Percentiles rank a stretch among this genome's conserved stretches.
phyloP scores from a whole-genome alignment of 2,888 invertebrate genomes.

The Fragum sueziense region DNA sequence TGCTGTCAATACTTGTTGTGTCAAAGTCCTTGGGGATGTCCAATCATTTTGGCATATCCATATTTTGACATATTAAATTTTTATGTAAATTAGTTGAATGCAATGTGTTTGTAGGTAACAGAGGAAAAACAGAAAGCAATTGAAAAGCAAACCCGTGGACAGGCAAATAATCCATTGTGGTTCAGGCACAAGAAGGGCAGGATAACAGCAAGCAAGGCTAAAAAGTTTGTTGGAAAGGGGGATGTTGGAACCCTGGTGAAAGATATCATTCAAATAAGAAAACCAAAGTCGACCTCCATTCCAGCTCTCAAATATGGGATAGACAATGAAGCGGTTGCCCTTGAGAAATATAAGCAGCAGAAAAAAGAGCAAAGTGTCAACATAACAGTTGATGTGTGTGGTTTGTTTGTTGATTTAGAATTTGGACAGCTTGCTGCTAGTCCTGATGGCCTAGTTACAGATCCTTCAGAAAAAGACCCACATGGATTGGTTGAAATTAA shows the following conservation, averaged over 20 bases:
- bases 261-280: neutral
- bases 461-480: neutral
- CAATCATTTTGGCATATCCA: no score
- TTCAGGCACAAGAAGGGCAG: neutral
- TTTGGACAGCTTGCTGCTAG: conserved; percentile 27
- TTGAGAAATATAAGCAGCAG: neutral
- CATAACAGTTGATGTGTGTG: neutral
- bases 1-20: no score
- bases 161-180: no score
- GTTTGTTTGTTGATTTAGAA: conserved; percentile 21
- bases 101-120: no score
- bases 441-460: conserved; percentile 13
- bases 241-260: neutral
- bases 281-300: neutral
- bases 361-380: neutral
- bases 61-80: no score
- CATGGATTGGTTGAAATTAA: conserved; percentile 18
- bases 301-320: conserved; percentile 19
- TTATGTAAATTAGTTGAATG: no score
- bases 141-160: no score
- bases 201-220: conserved; percentile 26
- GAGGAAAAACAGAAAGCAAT: no score
- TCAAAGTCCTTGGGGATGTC: no score
- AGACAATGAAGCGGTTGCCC: conserved; percentile 14
- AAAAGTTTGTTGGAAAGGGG: conserved; percentile 12